A percentile compares a stretch with the other conserved stretches of the same genome.
Evolutionary conservation across 2,797 vertebrate species (phyloP).

Genomic region (Dryobates pubescens): DNA sequence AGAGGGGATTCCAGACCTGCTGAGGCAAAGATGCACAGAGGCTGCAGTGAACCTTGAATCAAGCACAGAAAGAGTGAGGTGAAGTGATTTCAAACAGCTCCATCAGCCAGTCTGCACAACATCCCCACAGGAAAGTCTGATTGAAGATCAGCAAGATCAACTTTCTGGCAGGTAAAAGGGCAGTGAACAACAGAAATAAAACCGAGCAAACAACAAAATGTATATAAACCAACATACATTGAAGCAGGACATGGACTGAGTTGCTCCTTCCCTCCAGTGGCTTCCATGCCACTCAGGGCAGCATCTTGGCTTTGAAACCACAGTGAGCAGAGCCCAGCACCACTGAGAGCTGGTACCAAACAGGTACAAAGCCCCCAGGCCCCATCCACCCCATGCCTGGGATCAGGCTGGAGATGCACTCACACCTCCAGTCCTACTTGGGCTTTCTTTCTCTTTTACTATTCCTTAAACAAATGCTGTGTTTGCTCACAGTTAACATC

Average conservation of each 20-base stretch:
- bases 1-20: not conserved
- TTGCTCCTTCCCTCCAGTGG: not conserved
- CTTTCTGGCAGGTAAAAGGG: not conserved
- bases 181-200: not conserved
- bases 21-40: not conserved
- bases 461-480: not conserved
- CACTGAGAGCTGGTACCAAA: no score
- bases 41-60: not conserved
- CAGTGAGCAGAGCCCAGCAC: not conserved
- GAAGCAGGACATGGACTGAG: not conserved
- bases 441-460: not conserved
- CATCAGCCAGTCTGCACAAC: not conserved
- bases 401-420: not conserved
- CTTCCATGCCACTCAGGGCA: accelerated
- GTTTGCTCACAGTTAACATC: not conserved
- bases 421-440: not conserved
- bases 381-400: no score
- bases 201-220: not conserved
- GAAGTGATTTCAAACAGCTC: not conserved
- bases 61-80: not conserved
- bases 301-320: not conserved
- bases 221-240: not conserved
- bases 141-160: not conserved
- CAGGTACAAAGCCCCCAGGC: accelerated
- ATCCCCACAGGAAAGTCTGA: not conserved